Evolutionary conservation across 2,888 invertebrate genomes (phyloP), one percentile per base, ranked within the genome.

Genomic region (Drosophila paranaensis): DNA sequence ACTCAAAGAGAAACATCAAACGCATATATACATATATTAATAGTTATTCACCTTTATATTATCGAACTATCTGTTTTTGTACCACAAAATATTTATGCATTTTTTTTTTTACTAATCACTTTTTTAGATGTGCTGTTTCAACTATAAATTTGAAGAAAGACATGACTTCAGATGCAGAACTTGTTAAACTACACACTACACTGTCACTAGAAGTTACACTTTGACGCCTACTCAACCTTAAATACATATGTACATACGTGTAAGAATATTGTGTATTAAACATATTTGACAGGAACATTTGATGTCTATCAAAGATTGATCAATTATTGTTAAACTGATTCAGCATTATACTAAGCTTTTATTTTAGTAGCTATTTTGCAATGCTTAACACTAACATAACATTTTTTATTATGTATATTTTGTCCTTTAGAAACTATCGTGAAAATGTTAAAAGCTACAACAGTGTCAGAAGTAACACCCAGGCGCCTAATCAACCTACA

Each of bases 281-380:
- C 20, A 35, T 46, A 46, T 51, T 27, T 35, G 85, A 84, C 84
- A 74, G 77, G 69, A 77, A 82, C 85, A 79, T 35, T 73, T 73
- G 79, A 82, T 56, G 40, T 71, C 51, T 46, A 71, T 81, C 65
- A 82, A 6, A 65, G 74, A 82, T 68, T 74, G 78, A 71, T 83
- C 79, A 30, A 42, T 43, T 56, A 35, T 43, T 33, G 30, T 33
- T 33, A 27, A 56, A n/a, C 45, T 57, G 57, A 37, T 48, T 5
- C 10, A 14, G 25, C 0, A 13, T 46, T 14, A 3, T 6, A 2
- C 3, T 14, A 46, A 9, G 9, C 8, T 27, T 46, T 8, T 9
- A 4, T 1, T 3, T 14, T 8, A 42, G 8, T 5, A 14, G 4
- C 9, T 10, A 0, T 27, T 30, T n/a, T 9, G 0, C 2, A n/a